These are phyloP conservation scores for Urechis unicinctus DNA, from an alignment of 2,888 invertebrate genomes.

Conservation along the genomic window DNA sequence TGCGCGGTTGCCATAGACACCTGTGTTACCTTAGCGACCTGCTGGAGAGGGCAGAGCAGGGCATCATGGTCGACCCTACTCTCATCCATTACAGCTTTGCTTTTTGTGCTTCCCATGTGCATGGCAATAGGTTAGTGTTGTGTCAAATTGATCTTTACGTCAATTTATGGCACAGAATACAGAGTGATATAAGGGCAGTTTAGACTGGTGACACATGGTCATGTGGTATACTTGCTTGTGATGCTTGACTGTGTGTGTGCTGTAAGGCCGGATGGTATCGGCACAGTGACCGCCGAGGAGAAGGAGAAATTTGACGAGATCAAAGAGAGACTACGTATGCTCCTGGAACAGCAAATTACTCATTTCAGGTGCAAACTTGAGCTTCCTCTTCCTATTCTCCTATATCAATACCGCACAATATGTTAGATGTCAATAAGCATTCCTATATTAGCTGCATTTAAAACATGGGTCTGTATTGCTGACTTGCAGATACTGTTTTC, in stretches of 20 bases:
- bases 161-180: no score
- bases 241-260: no score
- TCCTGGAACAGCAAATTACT: slow-evolving; percentile 96
- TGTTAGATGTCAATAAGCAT: not conserved
- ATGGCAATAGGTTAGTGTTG: slow-evolving; percentile 79
- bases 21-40: slow-evolving; percentile 92
- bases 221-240: no score
- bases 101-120: slow-evolving; percentile 98
- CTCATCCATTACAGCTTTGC: slow-evolving; percentile 98
- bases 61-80: slow-evolving; percentile 94
- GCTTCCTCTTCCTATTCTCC: not conserved
- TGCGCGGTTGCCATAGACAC: slow-evolving; percentile 93
- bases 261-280: slow-evolving; percentile 89
- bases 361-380: slow-evolving; percentile 73
- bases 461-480: not conserved
- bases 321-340: slow-evolving; percentile 84
- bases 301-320: slow-evolving; percentile 87
- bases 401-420: not conserved
- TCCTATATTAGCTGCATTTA: not conserved
- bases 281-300: slow-evolving; percentile 95
- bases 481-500: slow-evolving; percentile 79
- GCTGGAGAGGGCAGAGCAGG: slow-evolving; percentile 87
- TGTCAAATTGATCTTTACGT: no score
- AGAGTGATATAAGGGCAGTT: no score
- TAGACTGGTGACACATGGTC: no score